Conservation (phyloP, 1,140 invertebrate genomes). For the Ruditapes philippinarum region DNA sequence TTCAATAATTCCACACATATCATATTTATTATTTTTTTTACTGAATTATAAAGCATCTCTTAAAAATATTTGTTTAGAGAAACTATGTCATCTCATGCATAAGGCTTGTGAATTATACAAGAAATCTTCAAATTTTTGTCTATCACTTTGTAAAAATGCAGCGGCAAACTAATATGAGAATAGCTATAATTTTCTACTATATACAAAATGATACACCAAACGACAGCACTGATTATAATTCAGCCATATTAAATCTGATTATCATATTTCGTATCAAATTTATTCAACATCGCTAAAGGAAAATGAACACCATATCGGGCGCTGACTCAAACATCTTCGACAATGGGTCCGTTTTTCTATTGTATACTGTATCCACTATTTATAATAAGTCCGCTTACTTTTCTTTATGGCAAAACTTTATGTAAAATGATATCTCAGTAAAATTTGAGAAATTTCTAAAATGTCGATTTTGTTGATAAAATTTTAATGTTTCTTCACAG, state of each 20-base stretch:
- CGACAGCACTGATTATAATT: not conserved
- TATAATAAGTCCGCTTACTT: not conserved
- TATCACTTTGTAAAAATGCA: too few relatives aligned
- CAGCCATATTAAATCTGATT: not conserved
- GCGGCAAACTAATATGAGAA: not conserved
- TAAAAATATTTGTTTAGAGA: too few relatives aligned
- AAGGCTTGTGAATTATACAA: too few relatives aligned
- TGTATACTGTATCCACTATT: slow-evolving; percentile 10
- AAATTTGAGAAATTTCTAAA: slow-evolving; percentile 43
- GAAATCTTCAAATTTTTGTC: too few relatives aligned
- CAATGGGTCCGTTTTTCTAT: not conserved
- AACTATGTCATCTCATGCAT: too few relatives aligned
- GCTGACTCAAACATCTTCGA: not conserved
- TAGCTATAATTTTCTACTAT: not conserved
- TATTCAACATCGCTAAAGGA: not conserved
- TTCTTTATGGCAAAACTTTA: not conserved
- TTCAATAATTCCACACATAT: too few relatives aligned
- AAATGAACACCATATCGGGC: not conserved
- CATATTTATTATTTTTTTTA: too few relatives aligned
- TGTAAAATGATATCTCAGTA: slow-evolving; percentile 11
- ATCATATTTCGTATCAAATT: slow-evolving; percentile 30
- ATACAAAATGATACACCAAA: not conserved
- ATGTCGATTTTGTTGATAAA: slow-evolving; percentile 46
- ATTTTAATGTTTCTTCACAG: slow-evolving; percentile 23
- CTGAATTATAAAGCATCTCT: too few relatives aligned